Conservation (phyloP, 2,113 vertebrate genomes). For the Prinia subflava region DNA sequence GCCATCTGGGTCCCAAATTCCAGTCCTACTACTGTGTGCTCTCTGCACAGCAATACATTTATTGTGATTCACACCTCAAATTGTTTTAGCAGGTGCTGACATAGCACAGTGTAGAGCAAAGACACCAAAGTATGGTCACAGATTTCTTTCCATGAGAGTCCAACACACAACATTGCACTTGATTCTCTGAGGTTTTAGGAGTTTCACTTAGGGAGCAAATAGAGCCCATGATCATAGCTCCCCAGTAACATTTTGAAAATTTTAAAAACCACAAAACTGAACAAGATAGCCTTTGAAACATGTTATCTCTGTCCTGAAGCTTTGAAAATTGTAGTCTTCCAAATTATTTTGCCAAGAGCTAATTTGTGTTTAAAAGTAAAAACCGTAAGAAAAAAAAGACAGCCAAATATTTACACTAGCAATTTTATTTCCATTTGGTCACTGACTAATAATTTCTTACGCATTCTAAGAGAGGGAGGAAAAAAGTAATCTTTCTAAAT, state of each 20-base stretch:
- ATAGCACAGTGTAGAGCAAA: not conserved
- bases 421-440: not conserved
- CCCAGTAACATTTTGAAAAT: not conserved
- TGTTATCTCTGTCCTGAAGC: not conserved
- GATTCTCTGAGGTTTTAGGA: not conserved
- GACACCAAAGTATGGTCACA: not conserved
- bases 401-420: not conserved
- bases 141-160: not conserved
- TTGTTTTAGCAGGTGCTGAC: constrained; percentile 60
- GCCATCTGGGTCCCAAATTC: constrained; percentile 71
- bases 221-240: not conserved
- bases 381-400: not conserved
- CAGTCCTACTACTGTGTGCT: constrained; percentile 53
- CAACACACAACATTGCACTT: not conserved
- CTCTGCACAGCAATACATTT: constrained; percentile 48
- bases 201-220: not conserved
- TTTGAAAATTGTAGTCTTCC: not conserved
- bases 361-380: not conserved
- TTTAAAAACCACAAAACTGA: not conserved
- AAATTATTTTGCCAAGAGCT: not conserved
- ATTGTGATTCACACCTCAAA: constrained; percentile 56
- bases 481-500: not conserved
- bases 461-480: not conserved
- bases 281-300: not conserved
- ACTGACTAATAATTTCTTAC: not conserved